Conservation (phyloP, 2,113 vertebrate species). For the Hippocampus comes region DNA sequence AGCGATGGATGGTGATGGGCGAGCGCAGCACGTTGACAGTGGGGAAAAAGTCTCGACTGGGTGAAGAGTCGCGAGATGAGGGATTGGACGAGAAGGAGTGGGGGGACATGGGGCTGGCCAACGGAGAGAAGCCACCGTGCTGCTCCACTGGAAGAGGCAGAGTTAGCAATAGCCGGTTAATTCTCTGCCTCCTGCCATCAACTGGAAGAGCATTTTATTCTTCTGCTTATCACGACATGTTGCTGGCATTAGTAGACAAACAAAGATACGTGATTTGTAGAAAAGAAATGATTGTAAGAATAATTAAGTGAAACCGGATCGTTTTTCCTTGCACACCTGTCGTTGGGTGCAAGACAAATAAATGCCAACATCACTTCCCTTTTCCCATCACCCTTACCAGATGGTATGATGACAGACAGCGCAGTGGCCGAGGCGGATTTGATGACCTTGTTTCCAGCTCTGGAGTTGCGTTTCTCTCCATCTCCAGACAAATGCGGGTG, state of each 20-base stretch:
- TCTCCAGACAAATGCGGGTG: constrained; percentile 83
- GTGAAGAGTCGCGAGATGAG: constrained; percentile 88
- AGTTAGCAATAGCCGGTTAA: not conserved
- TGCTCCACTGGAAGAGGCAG: constrained; percentile 78
- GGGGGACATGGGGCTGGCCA: constrained; percentile 93
- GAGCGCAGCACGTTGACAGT: constrained; percentile 82
- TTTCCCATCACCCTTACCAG: constrained; percentile 69
- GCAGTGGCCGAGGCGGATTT: constrained; percentile 90
- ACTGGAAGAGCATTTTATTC: too few species aligned
- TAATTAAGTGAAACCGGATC: too few species aligned
- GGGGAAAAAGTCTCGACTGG: constrained; percentile 85
- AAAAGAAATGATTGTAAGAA: too few species aligned
- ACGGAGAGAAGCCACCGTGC: constrained; percentile 78
- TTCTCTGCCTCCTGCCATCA: too few species aligned
- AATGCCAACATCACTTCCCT: not conserved
- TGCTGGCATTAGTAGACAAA: too few species aligned
- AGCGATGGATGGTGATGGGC: constrained; percentile 89
- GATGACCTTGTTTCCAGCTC: constrained; percentile 85
- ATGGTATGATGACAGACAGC: constrained; percentile 89
- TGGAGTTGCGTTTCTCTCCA: constrained; percentile 79
- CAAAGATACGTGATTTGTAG: too few species aligned
- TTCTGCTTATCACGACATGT: too few species aligned
- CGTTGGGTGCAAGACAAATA: not conserved
- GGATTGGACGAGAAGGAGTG: constrained; percentile 89
- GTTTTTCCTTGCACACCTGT: too few species aligned